A percentile compares a stretch with the other conserved stretches of the same genome.
Conservation (phyloP, 2,797 vertebrate species). For the Phataginus tetradactyla region DNA sequence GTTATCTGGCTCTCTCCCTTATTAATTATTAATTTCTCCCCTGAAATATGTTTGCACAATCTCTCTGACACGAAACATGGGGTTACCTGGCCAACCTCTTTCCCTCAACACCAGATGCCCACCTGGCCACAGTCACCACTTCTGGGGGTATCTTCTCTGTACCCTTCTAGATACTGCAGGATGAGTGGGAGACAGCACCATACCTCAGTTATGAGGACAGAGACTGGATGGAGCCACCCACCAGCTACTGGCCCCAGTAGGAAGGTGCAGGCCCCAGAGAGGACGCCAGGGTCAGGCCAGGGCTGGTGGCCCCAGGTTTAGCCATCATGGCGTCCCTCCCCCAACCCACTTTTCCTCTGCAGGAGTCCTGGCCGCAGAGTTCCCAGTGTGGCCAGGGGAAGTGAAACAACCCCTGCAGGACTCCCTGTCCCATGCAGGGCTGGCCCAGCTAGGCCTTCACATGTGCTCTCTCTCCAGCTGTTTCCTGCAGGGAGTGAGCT, state of each 20-base stretch:
- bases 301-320: not conserved
- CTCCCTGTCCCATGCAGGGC: not conserved
- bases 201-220: not conserved
- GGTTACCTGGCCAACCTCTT: not conserved
- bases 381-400: not conserved
- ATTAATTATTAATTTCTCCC: not conserved
- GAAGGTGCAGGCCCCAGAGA: not conserved
- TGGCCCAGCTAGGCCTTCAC: not conserved
- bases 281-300: not conserved
- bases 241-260: too few relatives aligned
- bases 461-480: constrained; percentile 18
- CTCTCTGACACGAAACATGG: not conserved
- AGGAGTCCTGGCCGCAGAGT: not conserved
- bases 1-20: not conserved
- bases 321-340: fast-evolving
- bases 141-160: not conserved
- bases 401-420: not conserved
- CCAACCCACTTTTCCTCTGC: not conserved
- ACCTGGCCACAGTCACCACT: not conserved
- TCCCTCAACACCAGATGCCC: not conserved
- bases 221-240: not conserved
- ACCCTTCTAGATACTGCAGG: not conserved
- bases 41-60: not conserved
- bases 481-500: not conserved
- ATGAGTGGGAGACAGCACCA: not conserved